Evolutionary conservation across 2,888 invertebrate species (phyloP).

Genomic region (Uropetala carovei): DNA sequence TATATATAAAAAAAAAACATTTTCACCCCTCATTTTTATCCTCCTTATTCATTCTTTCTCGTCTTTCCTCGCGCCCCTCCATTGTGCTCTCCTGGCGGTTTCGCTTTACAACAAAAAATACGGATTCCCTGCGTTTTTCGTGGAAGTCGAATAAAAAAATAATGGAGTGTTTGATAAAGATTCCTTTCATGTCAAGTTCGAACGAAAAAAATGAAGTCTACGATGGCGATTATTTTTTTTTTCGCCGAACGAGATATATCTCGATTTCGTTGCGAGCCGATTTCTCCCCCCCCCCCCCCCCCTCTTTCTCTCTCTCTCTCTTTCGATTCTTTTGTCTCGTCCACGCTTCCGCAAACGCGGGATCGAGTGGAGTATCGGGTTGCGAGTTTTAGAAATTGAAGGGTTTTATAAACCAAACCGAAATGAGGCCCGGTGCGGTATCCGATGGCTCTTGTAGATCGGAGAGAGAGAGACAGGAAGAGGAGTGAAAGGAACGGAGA

Average conservation of each 20-base stretch:
- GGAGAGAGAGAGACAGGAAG: background rate
- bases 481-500: background rate
- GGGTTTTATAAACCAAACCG: slow-evolving; percentile 5
- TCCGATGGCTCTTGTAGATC: background rate
- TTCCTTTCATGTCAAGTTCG: slow-evolving; percentile 7
- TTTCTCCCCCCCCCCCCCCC: background rate
- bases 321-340: background rate
- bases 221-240: background rate
- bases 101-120: background rate
- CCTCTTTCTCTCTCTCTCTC: background rate
- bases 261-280: background rate
- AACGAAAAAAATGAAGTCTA: background rate
- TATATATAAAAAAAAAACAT: background rate
- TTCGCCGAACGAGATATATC: background rate
- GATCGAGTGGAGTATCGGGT: background rate
- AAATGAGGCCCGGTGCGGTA: background rate
- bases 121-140: background rate
- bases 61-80: background rate
- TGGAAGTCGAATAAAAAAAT: background rate
- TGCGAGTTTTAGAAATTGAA: background rate
- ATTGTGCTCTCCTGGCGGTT: background rate
- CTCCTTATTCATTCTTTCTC: background rate
- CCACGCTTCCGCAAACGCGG: background rate
- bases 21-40: background rate
- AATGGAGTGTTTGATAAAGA: slow-evolving; percentile 1